Conservation (phyloP, 2,113 vertebrate genomes). For the Meleagris gallopavo region DNA sequence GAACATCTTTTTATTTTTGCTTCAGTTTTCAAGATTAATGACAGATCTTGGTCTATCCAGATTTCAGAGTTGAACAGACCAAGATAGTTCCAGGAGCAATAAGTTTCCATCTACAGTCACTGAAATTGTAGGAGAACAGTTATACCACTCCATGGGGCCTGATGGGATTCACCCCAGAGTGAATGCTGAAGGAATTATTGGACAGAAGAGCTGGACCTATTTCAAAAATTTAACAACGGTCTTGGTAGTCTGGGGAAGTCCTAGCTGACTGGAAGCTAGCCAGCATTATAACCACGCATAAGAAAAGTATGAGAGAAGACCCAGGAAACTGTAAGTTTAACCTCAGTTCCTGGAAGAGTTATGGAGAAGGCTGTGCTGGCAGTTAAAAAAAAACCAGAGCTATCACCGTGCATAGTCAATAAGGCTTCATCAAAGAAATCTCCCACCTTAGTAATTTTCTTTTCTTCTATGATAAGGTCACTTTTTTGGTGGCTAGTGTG, state of each 20-base stretch:
- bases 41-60: not conserved
- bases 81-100: not conserved
- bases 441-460: not conserved
- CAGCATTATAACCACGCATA: not conserved
- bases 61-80: not conserved
- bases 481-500: not conserved
- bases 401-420: not conserved
- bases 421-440: not conserved
- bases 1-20: not conserved
- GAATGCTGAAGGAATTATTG: not conserved
- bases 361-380: not conserved
- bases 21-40: not conserved
- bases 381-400: not conserved
- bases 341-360: not conserved
- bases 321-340: not conserved
- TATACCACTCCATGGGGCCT: not conserved
- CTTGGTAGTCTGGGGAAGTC: not conserved
- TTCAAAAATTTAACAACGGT: not conserved
- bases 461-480: not conserved
- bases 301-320: not conserved
- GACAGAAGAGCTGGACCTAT: not conserved
- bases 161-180: not conserved
- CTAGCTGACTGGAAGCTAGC: not conserved
- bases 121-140: not conserved
- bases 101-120: not conserved